A percentile compares a stretch with the other conserved stretches of the same genome.
Conservation (phyloP, 1,140 invertebrate species). For the Drosophila pectinifera region DNA sequence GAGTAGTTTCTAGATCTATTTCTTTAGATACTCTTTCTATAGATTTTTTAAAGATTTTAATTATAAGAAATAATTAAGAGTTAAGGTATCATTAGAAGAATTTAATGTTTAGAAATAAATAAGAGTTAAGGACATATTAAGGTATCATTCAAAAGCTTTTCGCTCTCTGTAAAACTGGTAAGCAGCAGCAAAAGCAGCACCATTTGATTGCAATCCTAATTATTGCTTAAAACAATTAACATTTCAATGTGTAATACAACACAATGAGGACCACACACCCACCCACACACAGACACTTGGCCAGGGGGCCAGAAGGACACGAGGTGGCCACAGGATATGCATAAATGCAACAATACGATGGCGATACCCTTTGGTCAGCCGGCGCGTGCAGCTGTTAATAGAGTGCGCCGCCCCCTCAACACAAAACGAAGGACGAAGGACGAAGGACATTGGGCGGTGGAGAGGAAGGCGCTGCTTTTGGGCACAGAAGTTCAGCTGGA, state of each 20-base stretch:
- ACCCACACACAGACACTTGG: conserved; percentile 19
- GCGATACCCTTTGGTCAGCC: conserved; percentile 39
- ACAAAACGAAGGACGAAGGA: conserved; percentile 2
- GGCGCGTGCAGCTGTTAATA: conserved; percentile 57
- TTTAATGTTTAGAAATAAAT: too few species aligned
- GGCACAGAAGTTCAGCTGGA: background rate
- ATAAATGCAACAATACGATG: conserved; percentile 76
- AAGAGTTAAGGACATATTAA: too few species aligned
- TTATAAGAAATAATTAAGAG: too few species aligned
- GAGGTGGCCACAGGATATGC: conserved; percentile 73
- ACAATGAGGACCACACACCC: conserved; percentile 53
- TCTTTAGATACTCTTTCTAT: too few species aligned
- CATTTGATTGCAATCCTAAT: conserved; percentile 81
- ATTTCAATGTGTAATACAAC: conserved; percentile 80
- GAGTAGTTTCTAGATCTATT: too few species aligned
- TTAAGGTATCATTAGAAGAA: too few species aligned
- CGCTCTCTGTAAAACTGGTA: conserved; percentile 1
- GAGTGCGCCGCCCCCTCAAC: conserved; percentile 20
- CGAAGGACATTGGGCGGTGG: conserved; percentile 20
- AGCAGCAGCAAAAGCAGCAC: conserved; percentile 10
- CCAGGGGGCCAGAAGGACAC: conserved; percentile 13
- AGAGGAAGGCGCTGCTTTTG: conserved; percentile 11
- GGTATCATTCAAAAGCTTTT: too few species aligned
- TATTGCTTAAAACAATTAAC: conserved; percentile 84
- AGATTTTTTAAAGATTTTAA: too few species aligned